Conservation (phyloP, 2,888 invertebrate genomes). For the Spodoptera picta region DNA sequence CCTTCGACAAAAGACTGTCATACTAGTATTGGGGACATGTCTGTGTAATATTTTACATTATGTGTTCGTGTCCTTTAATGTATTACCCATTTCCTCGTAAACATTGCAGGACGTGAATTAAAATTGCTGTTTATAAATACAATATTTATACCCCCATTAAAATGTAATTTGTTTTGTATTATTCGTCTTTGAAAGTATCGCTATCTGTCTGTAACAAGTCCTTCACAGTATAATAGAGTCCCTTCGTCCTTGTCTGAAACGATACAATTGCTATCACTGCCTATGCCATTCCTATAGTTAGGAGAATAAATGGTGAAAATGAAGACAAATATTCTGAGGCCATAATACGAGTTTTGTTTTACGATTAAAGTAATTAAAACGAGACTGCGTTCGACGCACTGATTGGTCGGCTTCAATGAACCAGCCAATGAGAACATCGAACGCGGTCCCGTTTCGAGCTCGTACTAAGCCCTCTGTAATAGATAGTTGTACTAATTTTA, state of each 20-base stretch:
- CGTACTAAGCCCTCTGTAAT: background rate
- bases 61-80: constrained; percentile 20
- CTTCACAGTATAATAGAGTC: background rate
- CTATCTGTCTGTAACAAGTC: background rate
- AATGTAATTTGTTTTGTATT: constrained; percentile 6
- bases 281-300: background rate
- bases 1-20: constrained; percentile 46
- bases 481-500: constrained; percentile 16
- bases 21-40: constrained; percentile 32
- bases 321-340: background rate
- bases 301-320: background rate
- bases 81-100: constrained; percentile 16
- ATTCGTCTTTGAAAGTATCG: constrained; percentile 10
- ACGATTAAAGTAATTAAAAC: too few species aligned
- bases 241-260: background rate
- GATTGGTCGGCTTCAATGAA: too few species aligned
- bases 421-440: too few species aligned
- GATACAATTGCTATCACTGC: constrained; percentile 23
- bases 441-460: too few species aligned
- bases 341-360: too few species aligned
- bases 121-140: constrained; percentile 9
- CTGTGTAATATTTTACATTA: constrained; percentile 28
- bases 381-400: too few species aligned
- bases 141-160: constrained; percentile 9
- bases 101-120: constrained; percentile 21